Evolutionary conservation across 2,113 vertebrate genomes (phyloP).

Genomic region (Myiozetetes cayanensis): DNA sequence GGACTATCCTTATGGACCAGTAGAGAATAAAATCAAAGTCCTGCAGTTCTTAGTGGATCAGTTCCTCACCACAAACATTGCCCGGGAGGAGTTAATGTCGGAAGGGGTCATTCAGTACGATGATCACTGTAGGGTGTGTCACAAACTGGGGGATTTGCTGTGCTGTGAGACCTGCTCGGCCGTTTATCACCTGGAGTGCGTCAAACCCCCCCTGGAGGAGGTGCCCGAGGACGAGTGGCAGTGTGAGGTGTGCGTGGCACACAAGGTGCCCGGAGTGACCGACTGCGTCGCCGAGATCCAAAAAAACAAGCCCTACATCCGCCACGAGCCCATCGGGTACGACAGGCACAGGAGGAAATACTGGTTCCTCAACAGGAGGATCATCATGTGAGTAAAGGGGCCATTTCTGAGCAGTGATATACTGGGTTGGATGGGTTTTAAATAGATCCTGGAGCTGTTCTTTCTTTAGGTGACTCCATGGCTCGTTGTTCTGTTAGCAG

Average conservation of each 20-base stretch:
- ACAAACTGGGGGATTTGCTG: conserved; percentile 95
- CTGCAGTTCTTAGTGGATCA: conserved; percentile 97
- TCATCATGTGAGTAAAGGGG: conserved; percentile 89
- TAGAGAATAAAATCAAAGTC: conserved; percentile 93
- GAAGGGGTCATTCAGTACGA: conserved; percentile 96
- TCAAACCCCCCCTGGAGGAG: conserved; percentile 91
- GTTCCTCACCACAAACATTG: conserved; percentile 97
- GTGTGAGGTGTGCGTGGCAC: conserved; percentile 96
- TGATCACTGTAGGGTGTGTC: conserved; percentile 96
- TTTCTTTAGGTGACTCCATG: not conserved
- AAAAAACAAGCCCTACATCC: conserved; percentile 93
- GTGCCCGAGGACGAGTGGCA: conserved; percentile 99
- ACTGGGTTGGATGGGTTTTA: not conserved
- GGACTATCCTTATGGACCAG: conserved; percentile 92
- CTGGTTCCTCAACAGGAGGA: conserved; percentile 96
- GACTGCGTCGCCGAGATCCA: conserved; percentile 95
- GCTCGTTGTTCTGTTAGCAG: not conserved
- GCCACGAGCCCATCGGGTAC: conserved; percentile 95
- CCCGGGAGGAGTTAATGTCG: conserved; percentile 96
- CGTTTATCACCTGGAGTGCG: conserved; percentile 96
- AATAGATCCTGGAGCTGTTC: not conserved
- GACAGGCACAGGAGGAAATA: conserved; percentile 95
- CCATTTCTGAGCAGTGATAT: not conserved
- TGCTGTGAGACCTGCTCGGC: conserved; percentile 98
- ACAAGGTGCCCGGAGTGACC: conserved; percentile 94